Conservation (phyloP, 2,797 vertebrate genomes). For the Chanos chanos region DNA sequence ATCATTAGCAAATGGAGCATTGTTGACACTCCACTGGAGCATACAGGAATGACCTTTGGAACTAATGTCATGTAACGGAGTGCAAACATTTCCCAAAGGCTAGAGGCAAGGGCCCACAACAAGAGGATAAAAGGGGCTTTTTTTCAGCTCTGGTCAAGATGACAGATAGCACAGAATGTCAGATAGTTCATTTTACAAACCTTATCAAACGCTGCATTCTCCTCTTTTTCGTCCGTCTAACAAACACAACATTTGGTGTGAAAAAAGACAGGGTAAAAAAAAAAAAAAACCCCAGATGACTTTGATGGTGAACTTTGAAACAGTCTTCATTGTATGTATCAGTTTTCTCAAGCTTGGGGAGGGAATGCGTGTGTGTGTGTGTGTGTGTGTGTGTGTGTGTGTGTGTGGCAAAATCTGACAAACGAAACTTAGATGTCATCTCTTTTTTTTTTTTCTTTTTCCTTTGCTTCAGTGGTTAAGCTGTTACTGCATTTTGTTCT, state of each 20-base stretch:
- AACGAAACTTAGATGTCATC: conserved; percentile 13
- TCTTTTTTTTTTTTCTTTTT: not conserved
- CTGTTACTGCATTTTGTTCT: conserved; percentile 24
- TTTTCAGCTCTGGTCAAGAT: conserved; percentile 23
- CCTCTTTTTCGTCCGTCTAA: conserved; percentile 3
- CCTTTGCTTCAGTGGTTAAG: conserved; percentile 30
- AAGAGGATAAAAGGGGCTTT: conserved; percentile 28
- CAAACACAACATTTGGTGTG: not conserved
- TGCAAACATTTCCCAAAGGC: conserved; percentile 7
- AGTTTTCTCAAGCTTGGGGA: too few relatives aligned
- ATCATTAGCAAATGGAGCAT: conserved; percentile 36
- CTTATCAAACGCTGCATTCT: conserved; percentile 5
- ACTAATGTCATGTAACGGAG: conserved; percentile 22
- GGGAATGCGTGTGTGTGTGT: too few relatives aligned
- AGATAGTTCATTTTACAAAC: conserved; percentile 22
- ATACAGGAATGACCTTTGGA: conserved; percentile 41
- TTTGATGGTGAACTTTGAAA: too few relatives aligned
- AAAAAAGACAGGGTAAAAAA: not conserved
- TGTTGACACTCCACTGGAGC: conserved; percentile 34
- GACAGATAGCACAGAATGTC: conserved; percentile 33
- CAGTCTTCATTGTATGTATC: too few relatives aligned
- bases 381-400: too few relatives aligned
- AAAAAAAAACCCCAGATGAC: not conserved
- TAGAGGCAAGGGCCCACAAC: conserved; percentile 6
- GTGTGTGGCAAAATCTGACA: conserved; percentile 4